These are phyloP conservation scores for Saturnia pavonia DNA, from an alignment of 2,888 invertebrate species.

Conservation along the genomic window DNA sequence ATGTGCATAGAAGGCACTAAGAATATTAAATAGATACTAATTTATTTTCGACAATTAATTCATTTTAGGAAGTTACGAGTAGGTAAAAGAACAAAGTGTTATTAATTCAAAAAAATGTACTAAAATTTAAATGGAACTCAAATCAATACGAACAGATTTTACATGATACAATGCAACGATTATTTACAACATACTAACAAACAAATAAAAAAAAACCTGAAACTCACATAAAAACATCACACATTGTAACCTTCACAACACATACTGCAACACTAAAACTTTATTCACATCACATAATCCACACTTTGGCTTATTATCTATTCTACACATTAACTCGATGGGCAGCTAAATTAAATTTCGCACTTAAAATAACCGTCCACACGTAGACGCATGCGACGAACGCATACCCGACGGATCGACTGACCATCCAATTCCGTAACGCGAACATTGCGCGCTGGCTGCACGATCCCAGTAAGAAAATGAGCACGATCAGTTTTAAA, in stretches of 20 bases:
- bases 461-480: constrained; percentile 28
- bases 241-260: background rate
- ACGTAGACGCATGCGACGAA: constrained; percentile 55
- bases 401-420: constrained; percentile 62
- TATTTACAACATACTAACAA: background rate
- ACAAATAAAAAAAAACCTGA: background rate
- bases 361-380: constrained; percentile 24
- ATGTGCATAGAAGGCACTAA: background rate
- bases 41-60: background rate
- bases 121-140: background rate
- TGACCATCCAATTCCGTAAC: constrained; percentile 66
- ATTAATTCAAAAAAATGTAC: background rate
- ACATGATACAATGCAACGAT: background rate
- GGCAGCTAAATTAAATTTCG: constrained; percentile 12
- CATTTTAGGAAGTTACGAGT: background rate
- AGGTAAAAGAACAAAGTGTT: background rate
- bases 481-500: constrained; percentile 21
- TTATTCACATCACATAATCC: constrained; percentile 26
- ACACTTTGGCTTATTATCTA: constrained; percentile 30
- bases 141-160: background rate
- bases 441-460: constrained; percentile 41
- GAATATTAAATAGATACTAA: too few relatives aligned
- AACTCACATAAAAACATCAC: constrained; percentile 4
- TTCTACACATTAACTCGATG: constrained; percentile 27
- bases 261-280: background rate